A percentile compares a stretch with the other conserved stretches of the same genome.
Conservation (phyloP, 2,888 invertebrate species). For the Dione juno region DNA sequence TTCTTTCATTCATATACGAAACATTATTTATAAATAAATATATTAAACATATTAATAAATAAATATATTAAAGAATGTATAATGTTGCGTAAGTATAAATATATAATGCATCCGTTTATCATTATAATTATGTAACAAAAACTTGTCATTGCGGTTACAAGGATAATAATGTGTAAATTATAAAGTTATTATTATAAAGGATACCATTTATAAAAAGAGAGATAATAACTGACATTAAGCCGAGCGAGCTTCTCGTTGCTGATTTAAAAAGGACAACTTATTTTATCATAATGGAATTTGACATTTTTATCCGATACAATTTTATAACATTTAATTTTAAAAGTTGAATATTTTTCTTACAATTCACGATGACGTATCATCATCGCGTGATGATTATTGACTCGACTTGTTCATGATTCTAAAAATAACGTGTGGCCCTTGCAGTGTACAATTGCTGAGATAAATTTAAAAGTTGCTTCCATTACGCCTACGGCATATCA, state of each 20-base stretch:
- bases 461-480: conserved; percentile 10
- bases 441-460: background rate
- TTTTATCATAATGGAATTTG: conserved; percentile 43
- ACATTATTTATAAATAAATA: background rate
- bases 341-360: conserved; percentile 23
- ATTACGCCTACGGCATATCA: background rate
- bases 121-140: conserved; percentile 42
- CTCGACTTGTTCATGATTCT: conserved; percentile 18
- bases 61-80: background rate
- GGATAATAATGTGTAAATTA: conserved; percentile 45
- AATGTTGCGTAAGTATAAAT: conserved; percentile 16
- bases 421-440: conserved; percentile 3
- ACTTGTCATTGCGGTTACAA: conserved; percentile 42
- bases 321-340: conserved; percentile 35
- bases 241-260: conserved; percentile 38
- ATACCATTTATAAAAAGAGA: conserved; percentile 41
- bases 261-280: conserved; percentile 40
- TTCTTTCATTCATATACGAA: background rate
- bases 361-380: conserved; percentile 21
- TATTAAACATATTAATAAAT: background rate
- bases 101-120: conserved; percentile 30
- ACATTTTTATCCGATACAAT: conserved; percentile 43
- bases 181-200: conserved; percentile 40
- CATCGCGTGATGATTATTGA: conserved; percentile 14
- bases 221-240: conserved; percentile 44